phyloP scores from a whole-genome alignment of 2,113 vertebrate species.

The Scortum barcoo region DNA sequence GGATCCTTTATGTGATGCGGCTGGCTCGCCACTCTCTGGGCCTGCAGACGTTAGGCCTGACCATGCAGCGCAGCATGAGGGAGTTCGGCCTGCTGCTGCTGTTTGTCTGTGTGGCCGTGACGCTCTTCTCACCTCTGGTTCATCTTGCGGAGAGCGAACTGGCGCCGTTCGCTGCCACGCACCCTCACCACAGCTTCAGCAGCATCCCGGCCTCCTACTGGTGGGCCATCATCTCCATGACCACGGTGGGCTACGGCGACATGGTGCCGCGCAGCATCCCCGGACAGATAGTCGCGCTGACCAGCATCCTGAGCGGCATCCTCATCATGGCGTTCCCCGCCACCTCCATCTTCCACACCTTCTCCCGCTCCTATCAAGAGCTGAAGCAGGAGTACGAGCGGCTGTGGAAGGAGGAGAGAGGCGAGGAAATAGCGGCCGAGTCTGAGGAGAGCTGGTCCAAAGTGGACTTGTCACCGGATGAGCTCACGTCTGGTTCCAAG shows the following conservation, averaged over 20 bases:
- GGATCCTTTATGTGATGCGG: conserved; percentile 96
- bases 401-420: conserved; percentile 83
- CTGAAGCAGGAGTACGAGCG: conserved; percentile 89
- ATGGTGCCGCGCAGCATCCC: conserved; percentile 96
- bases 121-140: conserved; percentile 93
- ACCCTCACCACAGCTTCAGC: conserved; percentile 90
- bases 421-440: conserved; percentile 51
- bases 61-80: conserved; percentile 89
- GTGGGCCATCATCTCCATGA: conserved; percentile 99
- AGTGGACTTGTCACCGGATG: background rate
- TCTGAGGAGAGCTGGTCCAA: conserved; percentile 44
- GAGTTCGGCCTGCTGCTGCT: conserved; percentile 94
- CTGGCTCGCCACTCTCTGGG: conserved; percentile 95
- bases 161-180: conserved; percentile 73
- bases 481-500: conserved; percentile 4
- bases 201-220: conserved; percentile 97
- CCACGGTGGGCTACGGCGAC: conserved; percentile 95
- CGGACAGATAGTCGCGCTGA: conserved; percentile 94
- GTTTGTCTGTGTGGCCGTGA: conserved; percentile 92
- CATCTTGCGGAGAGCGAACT: conserved; percentile 94
- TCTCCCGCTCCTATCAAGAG: conserved; percentile 94
- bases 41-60: conserved; percentile 93
- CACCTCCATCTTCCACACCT: conserved; percentile 97
- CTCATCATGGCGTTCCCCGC: conserved; percentile 98
- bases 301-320: conserved; percentile 96